phyloP scores from a whole-genome alignment of 2,113 vertebrate species.

The Platysternon megacephalum region DNA sequence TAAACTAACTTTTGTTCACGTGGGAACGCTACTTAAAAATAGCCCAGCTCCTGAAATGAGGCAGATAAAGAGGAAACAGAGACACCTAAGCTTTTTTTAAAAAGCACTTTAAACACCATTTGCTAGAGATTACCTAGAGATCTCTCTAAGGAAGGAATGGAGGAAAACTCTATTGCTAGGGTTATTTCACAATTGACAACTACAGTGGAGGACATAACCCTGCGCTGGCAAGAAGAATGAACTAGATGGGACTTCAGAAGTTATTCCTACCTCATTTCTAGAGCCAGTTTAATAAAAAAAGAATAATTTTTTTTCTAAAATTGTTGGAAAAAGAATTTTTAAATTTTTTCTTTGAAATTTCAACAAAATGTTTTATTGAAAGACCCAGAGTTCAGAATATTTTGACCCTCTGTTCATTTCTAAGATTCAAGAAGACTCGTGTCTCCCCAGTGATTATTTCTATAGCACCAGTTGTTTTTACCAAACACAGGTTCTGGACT shows the following conservation, averaged over 20 bases:
- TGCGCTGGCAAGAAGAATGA: neutral
- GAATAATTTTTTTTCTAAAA: neutral
- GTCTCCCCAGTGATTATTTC: accelerated
- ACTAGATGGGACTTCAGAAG: neutral
- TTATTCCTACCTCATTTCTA: neutral
- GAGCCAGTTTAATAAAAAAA: neutral
- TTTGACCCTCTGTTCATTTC: neutral
- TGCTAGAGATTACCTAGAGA: neutral
- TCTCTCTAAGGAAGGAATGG: neutral
- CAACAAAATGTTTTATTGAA: neutral
- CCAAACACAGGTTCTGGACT: constrained; percentile 97
- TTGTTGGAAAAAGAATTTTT: neutral
- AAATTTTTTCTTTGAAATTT: neutral
- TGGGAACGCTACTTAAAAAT: neutral
- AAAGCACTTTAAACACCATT: neutral
- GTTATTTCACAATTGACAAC: neutral
- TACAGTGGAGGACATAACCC: neutral
- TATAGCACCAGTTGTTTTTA: constrained; percentile 60
- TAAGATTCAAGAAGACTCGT: accelerated
- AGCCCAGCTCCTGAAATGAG: neutral
- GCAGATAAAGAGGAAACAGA: neutral
- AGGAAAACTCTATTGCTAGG: neutral
- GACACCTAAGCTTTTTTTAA: neutral
- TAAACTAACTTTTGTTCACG: neutral
- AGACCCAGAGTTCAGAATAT: neutral